Evolutionary conservation across 2,888 invertebrate genomes (phyloP).

Genomic region (Stenotaenia linearis): DNA sequence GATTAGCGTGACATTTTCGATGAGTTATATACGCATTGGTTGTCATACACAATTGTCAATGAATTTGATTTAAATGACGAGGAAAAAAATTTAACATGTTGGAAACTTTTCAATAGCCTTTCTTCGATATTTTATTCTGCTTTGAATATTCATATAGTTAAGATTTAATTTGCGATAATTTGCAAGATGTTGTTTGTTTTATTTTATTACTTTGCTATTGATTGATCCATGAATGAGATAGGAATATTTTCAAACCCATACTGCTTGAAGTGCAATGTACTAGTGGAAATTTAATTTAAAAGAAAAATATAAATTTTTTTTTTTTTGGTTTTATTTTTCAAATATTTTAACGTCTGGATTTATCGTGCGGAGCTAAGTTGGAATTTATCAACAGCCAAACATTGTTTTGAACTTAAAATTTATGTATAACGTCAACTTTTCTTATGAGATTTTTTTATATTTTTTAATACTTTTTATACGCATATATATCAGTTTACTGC

Average conservation of each 20-base stretch:
- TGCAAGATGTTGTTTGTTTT: background rate
- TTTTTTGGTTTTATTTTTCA: background rate
- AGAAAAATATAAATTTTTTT: background rate
- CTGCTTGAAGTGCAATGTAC: background rate
- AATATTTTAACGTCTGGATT: background rate
- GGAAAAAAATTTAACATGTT: background rate
- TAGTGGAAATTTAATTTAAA: background rate
- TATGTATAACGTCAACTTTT: background rate
- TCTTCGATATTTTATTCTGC: background rate
- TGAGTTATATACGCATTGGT: slow-evolving; percentile 26
- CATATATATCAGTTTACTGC: background rate
- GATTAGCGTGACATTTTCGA: slow-evolving; percentile 24
- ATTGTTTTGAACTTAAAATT: background rate
- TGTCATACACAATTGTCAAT: slow-evolving; percentile 20
- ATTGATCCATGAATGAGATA: background rate
- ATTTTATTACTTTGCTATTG: background rate
- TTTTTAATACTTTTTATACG: background rate
- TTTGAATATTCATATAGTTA: background rate
- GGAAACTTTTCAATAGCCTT: background rate
- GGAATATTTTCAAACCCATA: background rate
- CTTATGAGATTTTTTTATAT: background rate
- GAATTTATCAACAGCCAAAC: background rate
- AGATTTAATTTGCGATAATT: background rate
- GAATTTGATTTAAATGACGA: slow-evolving; percentile 15
- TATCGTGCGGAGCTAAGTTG: background rate